These are phyloP conservation scores for Heliothis subflexa DNA, from an alignment of 1,140 invertebrate species.

Conservation along the genomic window DNA sequence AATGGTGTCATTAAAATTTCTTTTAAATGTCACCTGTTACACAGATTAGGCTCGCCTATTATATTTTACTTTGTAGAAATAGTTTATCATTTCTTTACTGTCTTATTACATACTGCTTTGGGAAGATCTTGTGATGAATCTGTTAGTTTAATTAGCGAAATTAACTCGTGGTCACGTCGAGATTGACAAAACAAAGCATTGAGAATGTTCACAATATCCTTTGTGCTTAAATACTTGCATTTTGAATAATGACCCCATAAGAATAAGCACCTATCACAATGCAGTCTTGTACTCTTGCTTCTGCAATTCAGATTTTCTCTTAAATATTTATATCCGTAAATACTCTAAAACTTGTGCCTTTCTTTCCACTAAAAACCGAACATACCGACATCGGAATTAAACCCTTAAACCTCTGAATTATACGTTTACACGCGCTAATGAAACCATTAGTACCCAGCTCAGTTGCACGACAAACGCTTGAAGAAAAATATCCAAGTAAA, in stretches of 20 bases:
- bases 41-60: too few species aligned
- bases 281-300: background rate
- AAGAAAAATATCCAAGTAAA: slow-evolving; percentile 35
- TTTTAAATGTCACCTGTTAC: background rate
- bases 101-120: too few species aligned
- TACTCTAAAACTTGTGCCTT: slow-evolving; percentile 10
- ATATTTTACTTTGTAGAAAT: too few species aligned
- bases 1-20: background rate
- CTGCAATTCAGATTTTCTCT: slow-evolving; percentile 29
- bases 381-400: slow-evolving; percentile 25
- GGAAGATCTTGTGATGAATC: too few species aligned
- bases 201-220: too few species aligned
- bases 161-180: too few species aligned
- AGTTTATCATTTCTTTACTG: too few species aligned
- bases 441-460: slow-evolving; percentile 41
- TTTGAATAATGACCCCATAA: background rate
- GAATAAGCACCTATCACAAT: background rate
- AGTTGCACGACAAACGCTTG: slow-evolving; percentile 22
- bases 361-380: slow-evolving; percentile 21
- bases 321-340: slow-evolving; percentile 34
- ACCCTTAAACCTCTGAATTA: slow-evolving; percentile 29
- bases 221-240: background rate
- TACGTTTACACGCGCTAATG: slow-evolving; percentile 36
- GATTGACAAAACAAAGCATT: too few species aligned
- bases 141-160: too few species aligned